These are phyloP conservation scores for Limnodromus scolopaceus DNA, from an alignment of 2,797 vertebrate genomes.

Conservation along the genomic window DNA sequence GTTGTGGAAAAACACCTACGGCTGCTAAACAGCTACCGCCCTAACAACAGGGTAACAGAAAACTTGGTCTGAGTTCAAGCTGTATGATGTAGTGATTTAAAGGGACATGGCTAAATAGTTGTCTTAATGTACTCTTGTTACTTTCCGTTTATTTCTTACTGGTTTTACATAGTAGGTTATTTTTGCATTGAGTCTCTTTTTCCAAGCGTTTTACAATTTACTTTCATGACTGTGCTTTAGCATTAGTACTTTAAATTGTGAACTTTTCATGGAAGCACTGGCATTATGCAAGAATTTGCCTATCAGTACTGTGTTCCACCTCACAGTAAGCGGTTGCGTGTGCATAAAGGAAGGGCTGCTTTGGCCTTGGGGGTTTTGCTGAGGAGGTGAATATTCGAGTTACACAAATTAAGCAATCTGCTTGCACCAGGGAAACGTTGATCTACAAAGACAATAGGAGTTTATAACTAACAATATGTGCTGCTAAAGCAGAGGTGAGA, in stretches of 20 bases:
- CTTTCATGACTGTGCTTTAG: neutral
- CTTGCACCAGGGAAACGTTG: neutral
- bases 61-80: neutral
- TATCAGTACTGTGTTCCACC: accelerated
- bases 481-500: neutral
- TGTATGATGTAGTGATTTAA: neutral
- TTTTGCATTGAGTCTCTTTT: neutral
- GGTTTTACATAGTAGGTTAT: neutral
- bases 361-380: neutral
- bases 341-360: neutral
- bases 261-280: neutral
- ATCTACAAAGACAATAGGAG: neutral
- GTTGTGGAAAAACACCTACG: constrained; percentile 51
- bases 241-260: neutral
- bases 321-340: neutral
- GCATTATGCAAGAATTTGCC: neutral
- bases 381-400: neutral
- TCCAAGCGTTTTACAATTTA: neutral
- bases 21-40: constrained; percentile 1
- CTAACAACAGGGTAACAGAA: constrained; percentile 31
- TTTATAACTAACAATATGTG: neutral
- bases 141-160: constrained; percentile 12
- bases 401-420: neutral
- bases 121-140: neutral
- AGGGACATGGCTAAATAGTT: neutral